phyloP scores from a whole-genome alignment of 2,888 invertebrate species.

The Calephelis perditalis region DNA sequence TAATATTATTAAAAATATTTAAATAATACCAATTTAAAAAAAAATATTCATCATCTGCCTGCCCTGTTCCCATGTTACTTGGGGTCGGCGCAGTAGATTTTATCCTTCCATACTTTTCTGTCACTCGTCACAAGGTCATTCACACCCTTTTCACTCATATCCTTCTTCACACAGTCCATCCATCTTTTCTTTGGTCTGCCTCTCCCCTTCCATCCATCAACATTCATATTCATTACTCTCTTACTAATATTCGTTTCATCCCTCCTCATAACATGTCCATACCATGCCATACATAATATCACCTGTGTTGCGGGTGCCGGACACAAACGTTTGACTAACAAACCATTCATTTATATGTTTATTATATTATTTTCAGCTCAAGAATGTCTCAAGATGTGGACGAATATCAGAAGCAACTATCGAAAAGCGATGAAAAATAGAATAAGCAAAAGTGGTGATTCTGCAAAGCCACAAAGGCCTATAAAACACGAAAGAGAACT shows the following conservation, averaged over 20 bases:
- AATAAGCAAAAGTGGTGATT: conserved; percentile 25
- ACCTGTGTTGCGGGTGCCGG: conserved; percentile 25
- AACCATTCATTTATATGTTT: conserved; percentile 28
- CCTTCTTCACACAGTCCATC: too few relatives aligned
- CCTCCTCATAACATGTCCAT: conserved; percentile 9
- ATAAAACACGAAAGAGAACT: conserved; percentile 25
- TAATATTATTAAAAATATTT: conserved; percentile 25
- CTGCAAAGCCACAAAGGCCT: conserved; percentile 22
- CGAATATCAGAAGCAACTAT: conserved; percentile 27
- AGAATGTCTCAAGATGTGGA: conserved; percentile 29
- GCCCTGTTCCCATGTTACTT: conserved; percentile 9
- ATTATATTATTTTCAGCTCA: conserved; percentile 29
- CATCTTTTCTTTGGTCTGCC: too few relatives aligned
- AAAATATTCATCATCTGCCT: conserved; percentile 16
- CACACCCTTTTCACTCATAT: conserved; percentile 5
- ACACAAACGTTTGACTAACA: conserved; percentile 26
- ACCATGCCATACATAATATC: conserved; percentile 9
- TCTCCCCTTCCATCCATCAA: too few relatives aligned
- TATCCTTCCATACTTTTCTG: conserved; percentile 9
- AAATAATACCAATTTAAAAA: conserved; percentile 25
- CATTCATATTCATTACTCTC: background rate
- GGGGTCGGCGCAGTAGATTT: conserved; percentile 9
- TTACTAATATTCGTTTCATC: conserved; percentile 9
- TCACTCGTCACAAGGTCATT: conserved; percentile 8
- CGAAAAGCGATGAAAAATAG: conserved; percentile 29